phyloP scores from a whole-genome alignment of 1,140 invertebrate species.

The Ips nitidus region DNA sequence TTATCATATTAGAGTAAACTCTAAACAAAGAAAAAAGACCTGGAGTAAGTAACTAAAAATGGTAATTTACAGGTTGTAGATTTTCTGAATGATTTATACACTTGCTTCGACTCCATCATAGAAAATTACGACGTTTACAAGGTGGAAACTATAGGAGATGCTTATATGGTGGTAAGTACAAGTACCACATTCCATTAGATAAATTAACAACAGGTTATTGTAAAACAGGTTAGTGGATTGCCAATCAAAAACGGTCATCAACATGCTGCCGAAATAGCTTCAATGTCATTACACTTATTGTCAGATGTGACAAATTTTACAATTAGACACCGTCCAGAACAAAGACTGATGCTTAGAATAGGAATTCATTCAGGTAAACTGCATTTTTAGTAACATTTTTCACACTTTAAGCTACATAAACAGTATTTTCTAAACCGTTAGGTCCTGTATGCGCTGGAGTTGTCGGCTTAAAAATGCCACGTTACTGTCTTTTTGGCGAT shows the following conservation, averaged over 20 bases:
- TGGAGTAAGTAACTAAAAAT: background rate
- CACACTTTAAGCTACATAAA: too few species aligned
- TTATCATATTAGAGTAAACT: too few species aligned
- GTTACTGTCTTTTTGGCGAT: conserved; percentile 88
- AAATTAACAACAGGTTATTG: background rate
- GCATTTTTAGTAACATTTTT: background rate
- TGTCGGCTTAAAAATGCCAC: conserved; percentile 86
- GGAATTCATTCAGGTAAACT: conserved; percentile 84
- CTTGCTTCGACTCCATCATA: conserved; percentile 90
- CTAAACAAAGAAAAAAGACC: too few species aligned
- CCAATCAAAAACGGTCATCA: conserved; percentile 74
- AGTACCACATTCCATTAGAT: background rate
- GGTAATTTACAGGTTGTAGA: conserved; percentile 72
- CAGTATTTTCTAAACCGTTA: conserved; percentile 36
- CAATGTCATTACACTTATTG: conserved; percentile 86
- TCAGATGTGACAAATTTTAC: conserved; percentile 81
- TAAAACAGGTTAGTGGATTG: conserved; percentile 72
- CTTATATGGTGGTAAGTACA: conserved; percentile 71
- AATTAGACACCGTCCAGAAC: conserved; percentile 82
- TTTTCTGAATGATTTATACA: conserved; percentile 89
- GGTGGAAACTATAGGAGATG: conserved; percentile 65
- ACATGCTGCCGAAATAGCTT: conserved; percentile 91
- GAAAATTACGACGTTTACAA: conserved; percentile 93
- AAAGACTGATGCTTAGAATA: conserved; percentile 83
- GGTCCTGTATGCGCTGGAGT: conserved; percentile 83